Conservation (phyloP, 2,797 vertebrate genomes). For the Gymnothorax reevesii region DNA sequence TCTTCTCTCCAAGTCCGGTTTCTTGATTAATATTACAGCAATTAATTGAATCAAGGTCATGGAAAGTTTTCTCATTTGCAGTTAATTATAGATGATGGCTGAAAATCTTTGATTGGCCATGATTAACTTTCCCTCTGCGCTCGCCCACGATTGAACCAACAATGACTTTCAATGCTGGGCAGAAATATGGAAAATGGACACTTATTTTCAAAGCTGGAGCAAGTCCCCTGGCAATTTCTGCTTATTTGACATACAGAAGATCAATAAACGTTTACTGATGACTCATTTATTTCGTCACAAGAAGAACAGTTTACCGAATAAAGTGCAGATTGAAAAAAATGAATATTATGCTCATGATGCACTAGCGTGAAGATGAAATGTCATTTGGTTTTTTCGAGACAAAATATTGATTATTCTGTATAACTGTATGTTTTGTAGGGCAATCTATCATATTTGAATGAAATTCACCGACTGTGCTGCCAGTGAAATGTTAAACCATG, state of each 20-base stretch:
- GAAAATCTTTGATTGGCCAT: background rate
- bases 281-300: slow-evolving; percentile 38
- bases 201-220: slow-evolving; percentile 36
- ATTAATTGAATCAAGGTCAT: background rate
- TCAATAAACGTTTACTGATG: slow-evolving; percentile 73
- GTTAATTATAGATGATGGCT: background rate
- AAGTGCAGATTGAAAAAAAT: background rate
- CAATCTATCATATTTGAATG: background rate
- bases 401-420: background rate
- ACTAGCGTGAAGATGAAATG: background rate
- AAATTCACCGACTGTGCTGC: background rate
- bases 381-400: background rate
- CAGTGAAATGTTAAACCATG: background rate
- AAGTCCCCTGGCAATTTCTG: slow-evolving; percentile 65
- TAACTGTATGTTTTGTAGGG: background rate
- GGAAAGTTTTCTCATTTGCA: background rate
- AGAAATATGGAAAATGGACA: background rate
- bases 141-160: background rate
- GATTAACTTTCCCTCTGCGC: background rate
- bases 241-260: slow-evolving; percentile 53
- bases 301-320: slow-evolving; percentile 51
- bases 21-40: background rate
- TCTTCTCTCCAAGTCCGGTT: background rate
- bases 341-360: slow-evolving; percentile 20
- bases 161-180: background rate